Base-by-base conservation (phyloP, 2,113 vertebrate genomes). In the Bolborhynchus lineola region DNA sequence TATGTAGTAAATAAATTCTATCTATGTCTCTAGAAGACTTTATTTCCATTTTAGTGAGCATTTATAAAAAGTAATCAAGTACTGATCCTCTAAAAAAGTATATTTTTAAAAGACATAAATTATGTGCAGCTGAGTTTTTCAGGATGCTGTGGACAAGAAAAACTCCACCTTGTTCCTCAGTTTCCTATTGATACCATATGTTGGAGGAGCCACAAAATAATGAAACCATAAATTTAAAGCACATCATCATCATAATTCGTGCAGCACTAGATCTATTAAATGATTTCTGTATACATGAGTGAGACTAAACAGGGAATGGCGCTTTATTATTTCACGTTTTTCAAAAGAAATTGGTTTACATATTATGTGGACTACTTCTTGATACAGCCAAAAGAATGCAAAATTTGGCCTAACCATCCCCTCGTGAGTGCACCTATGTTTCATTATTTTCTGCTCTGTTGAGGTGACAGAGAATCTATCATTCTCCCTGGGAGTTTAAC, bases 51-150 rank as follows among this genome's bases (percentile, higher is more conserved):
- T 92, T 41, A 77, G 67, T 20, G 83, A 74, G 37, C 47, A 63
- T 78, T 93, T 96, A 64, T 86, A 64, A 96, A 95, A 94, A 69
- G 47, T 68, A 96, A 63, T 83, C 44, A 92, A 78, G 6, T 52
- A 49, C 6, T 80, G 44, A 84, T 92, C 11, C 24, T 69, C 57
- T 37, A 86, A 93, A 96, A 70, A 62, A 29, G 4, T 52, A 4
- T 24, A 44, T 6, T 65, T 89, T 86, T 53, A n/a, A 31, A 85
- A 68, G 8, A 88, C 18, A 77, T 71, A 46, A 59, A 65, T 33
- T n/a, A 7, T 11, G 3, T 69, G 31, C 14, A 85, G 25, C 13
- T 53, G 3, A 76, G 41, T 80, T 76, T 87, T 93, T 87, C 65
- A 86, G 63, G 33, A 78, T 77, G 14, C 7, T 88, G 47, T 42